Conservation (phyloP, 2,888 invertebrate genomes). For the Helleia helle region DNA sequence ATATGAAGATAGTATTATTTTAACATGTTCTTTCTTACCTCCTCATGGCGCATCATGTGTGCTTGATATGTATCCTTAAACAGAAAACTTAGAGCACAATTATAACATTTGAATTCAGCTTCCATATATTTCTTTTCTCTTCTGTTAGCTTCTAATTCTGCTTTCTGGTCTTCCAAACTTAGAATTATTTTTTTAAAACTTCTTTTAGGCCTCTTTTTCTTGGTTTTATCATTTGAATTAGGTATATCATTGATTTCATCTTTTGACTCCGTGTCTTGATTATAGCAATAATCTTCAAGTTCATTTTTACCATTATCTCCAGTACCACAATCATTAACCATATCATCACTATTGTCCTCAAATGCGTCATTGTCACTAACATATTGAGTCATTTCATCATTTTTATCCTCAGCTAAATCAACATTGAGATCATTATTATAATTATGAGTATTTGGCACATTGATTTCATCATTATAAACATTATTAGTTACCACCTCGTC, state of each 20-base stretch:
- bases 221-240: constrained; percentile 16
- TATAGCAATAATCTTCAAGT: constrained; percentile 9
- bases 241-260: constrained; percentile 10
- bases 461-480: constrained; percentile 11
- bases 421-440: neutral
- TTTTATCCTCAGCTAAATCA: constrained; percentile 5
- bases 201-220: constrained; percentile 28
- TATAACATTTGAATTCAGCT: constrained; percentile 54
- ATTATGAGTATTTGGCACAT: constrained; percentile 14
- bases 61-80: constrained; percentile 61
- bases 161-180: constrained; percentile 50
- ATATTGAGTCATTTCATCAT: constrained; percentile 14
- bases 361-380: constrained; percentile 19
- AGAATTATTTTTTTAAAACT: constrained; percentile 38
- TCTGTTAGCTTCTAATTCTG: constrained; percentile 44
- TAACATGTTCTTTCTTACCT: constrained; percentile 43
- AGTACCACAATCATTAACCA: constrained; percentile 12
- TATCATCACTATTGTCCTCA: constrained; percentile 8
- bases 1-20: too few relatives aligned
- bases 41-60: constrained; percentile 67
- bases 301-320: constrained; percentile 10
- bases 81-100: constrained; percentile 49
- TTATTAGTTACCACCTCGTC: neutral
- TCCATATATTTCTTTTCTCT: constrained; percentile 50
- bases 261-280: constrained; percentile 9